These are phyloP conservation scores for Pterobdella sp. DNA, from an alignment of 2,888 invertebrate species.

Conservation along the genomic window DNA sequence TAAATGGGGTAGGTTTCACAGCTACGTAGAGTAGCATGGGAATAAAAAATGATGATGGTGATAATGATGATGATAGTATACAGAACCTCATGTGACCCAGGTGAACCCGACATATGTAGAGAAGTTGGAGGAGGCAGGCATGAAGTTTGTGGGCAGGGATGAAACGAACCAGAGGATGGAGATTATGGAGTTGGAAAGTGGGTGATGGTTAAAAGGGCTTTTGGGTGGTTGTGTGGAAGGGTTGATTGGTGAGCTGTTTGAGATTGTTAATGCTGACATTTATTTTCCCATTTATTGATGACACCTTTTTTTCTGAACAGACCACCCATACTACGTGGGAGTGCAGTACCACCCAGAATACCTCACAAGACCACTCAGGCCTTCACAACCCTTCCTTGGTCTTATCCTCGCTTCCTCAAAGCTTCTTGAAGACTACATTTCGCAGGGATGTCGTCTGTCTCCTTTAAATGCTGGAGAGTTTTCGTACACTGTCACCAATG, in stretches of 20 bases:
- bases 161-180: slow-evolving; percentile 83
- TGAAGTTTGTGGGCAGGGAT: slow-evolving; percentile 77
- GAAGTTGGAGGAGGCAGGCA: slow-evolving; percentile 66
- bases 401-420: slow-evolving; percentile 80
- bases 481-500: too few relatives aligned
- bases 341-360: slow-evolving; percentile 99
- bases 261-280: background rate
- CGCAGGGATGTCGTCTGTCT: too few relatives aligned
- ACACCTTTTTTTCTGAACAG: slow-evolving; percentile 42
- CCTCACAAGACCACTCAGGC: slow-evolving; percentile 64
- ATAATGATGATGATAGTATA: too few relatives aligned
- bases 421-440: slow-evolving; percentile 63
- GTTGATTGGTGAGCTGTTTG: background rate
- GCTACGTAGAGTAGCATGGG: too few relatives aligned
- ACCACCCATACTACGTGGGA: slow-evolving; percentile 84
- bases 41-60: background rate
- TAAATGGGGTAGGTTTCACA: too few relatives aligned
- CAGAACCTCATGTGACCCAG: too few relatives aligned
- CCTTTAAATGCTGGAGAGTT: too few relatives aligned
- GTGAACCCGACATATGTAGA: slow-evolving; percentile 81
- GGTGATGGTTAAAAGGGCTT: too few relatives aligned
- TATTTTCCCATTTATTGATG: too few relatives aligned
- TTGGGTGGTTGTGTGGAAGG: background rate
- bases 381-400: slow-evolving; percentile 91
- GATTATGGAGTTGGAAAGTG: slow-evolving; percentile 69